phyloP scores from a whole-genome alignment of 2,888 invertebrate species.

The Elegia similella region DNA sequence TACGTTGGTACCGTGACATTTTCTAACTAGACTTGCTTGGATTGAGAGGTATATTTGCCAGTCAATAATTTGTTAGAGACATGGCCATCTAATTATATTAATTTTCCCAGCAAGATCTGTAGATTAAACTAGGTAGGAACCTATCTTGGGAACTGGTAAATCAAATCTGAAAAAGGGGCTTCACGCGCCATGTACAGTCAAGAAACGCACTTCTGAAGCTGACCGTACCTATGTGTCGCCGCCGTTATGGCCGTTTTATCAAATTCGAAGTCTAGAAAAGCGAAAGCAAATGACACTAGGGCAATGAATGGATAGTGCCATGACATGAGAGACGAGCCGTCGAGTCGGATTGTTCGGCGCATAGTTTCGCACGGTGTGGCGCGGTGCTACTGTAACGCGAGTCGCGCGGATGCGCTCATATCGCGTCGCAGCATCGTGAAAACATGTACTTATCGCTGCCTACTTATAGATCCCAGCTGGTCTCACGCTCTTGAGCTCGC shows the following conservation, averaged over 20 bases:
- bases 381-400: constrained; percentile 20
- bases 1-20: constrained; percentile 25
- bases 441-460: constrained; percentile 28
- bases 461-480: constrained; percentile 28
- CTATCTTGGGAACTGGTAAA: too few relatives aligned
- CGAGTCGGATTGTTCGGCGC: constrained; percentile 27
- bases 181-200: too few relatives aligned
- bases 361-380: constrained; percentile 67
- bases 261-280: not conserved
- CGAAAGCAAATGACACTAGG: not conserved
- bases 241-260: too few relatives aligned
- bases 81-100: too few relatives aligned
- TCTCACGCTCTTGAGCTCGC: constrained; percentile 53
- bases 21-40: constrained; percentile 27
- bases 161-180: too few relatives aligned
- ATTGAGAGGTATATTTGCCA: too few relatives aligned
- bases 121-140: too few relatives aligned
- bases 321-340: not conserved
- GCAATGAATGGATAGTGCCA: not conserved
- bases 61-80: too few relatives aligned
- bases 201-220: too few relatives aligned
- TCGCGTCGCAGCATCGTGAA: constrained; percentile 33
- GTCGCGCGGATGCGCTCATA: constrained; percentile 38
- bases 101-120: too few relatives aligned
- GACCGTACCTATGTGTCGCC: too few relatives aligned